Evolutionary conservation across 2,888 invertebrate species (phyloP), one percentile per base, ranked within the genome.

Genomic region (Nineta flava): DNA sequence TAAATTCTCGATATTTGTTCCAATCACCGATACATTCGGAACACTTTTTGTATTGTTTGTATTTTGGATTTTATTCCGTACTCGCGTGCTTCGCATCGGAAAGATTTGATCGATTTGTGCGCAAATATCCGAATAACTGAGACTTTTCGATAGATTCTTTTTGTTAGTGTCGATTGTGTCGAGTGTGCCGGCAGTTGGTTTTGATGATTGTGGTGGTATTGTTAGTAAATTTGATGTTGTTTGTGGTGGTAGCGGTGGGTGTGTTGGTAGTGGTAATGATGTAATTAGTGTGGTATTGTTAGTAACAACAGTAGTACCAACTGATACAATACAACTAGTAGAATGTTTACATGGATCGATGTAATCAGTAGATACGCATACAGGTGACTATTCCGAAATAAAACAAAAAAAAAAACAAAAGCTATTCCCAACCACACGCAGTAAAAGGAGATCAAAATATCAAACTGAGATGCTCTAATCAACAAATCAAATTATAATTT

Each of bases 41-140:
- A 16, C 6, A 6, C 16, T 34, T 17, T 41, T 35, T 35, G 46
- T 16, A 32, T 13, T 38, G 9, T 38, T 38, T 2, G 38, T 38
- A 13, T 10, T 5, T 13, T 38, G n/a, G 4, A 12, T 13, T n/a
- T 38, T 38, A 13, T 38, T 38, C 9, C 15, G n/a, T 15, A 45
- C 2, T 10, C 45, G 17, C 10, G 45, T 13, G 5, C 38, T 35
- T 2, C 49, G 34, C 15, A 42, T 49, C 9, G 49, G 49, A 12
- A 49, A 49, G 12, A 49, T 49, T 16, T 49, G 49, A 34, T 49
- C 49, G 19, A 49, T 49, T 35, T 49, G 49, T 15, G 44, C 35
- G 10, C 21, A 38, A 15, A 49, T 45, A 9, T 49, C 49, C 19
- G 15, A 15, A 13, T 49, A 49, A 12, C 40, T 38, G 1, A 49